Percentiles rank a stretch among this genome's conserved stretches.
Conservation (phyloP, 2,888 invertebrate species). For the Notodonta ziczac region DNA sequence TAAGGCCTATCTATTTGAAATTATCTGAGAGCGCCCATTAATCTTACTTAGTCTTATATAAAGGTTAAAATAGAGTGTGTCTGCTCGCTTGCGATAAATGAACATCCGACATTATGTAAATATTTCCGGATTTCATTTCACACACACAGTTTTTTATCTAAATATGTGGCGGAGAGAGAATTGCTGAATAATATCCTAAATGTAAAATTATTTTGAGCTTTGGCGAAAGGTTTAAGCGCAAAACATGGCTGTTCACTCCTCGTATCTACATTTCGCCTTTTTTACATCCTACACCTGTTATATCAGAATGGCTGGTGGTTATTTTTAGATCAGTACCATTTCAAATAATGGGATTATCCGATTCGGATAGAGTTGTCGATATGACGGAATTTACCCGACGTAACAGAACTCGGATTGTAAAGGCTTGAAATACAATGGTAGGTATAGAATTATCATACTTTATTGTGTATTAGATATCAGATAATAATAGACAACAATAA, state of each 20-base stretch:
- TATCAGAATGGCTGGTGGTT: not conserved
- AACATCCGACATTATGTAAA: conserved; percentile 36
- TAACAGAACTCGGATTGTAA: not conserved
- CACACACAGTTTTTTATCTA: conserved; percentile 18
- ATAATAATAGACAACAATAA: too few relatives aligned
- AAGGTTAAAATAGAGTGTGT: conserved; percentile 20
- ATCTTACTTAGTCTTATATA: conserved; percentile 26
- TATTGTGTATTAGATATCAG: too few relatives aligned
- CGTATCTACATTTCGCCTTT: not conserved
- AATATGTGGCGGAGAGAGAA: not conserved
- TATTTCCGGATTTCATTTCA: conserved; percentile 23
- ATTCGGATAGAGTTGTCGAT: conserved; percentile 2
- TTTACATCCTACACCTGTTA: not conserved
- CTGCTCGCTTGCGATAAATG: conserved; percentile 34
- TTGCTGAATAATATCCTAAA: conserved; percentile 11
- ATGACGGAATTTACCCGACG: conserved; percentile 13
- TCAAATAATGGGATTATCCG: conserved; percentile 13
- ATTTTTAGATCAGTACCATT: conserved; percentile 15
- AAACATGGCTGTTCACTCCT: not conserved
- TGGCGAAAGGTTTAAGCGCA: not conserved
- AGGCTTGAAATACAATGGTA: not conserved
- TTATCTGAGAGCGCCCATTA: conserved; percentile 24
- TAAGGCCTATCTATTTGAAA: conserved; percentile 18
- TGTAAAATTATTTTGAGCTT: not conserved
- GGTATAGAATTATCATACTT: too few relatives aligned